phyloP scores from a whole-genome alignment of 2,797 vertebrate genomes.

The Anguilla obscura region DNA sequence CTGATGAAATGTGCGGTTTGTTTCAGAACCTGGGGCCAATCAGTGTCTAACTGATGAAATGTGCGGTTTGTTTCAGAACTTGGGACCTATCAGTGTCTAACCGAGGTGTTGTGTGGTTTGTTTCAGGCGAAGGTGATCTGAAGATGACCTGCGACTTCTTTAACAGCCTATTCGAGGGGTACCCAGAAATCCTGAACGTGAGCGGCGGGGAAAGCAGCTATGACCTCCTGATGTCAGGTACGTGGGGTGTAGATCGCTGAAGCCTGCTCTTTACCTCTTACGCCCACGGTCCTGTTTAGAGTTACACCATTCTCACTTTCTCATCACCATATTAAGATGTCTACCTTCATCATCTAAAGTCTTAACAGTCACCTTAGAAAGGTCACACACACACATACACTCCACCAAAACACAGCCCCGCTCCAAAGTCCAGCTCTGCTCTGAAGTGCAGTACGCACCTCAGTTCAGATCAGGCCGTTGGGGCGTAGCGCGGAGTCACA shows the following conservation, averaged over 20 bases:
- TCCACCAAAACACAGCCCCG: neutral
- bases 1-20: no score
- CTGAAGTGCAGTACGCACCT: no score
- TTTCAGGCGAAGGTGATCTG: slow-evolving; percentile 57
- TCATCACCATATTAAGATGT: neutral
- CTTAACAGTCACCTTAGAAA: neutral
- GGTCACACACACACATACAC: neutral
- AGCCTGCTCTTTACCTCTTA: neutral
- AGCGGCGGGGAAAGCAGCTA: slow-evolving; percentile 23
- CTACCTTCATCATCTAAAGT: neutral
- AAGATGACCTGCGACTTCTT: slow-evolving; percentile 70
- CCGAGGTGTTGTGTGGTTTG: neutral
- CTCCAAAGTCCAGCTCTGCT: neutral
- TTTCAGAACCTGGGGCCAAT: no score
- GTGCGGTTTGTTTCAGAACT: no score
- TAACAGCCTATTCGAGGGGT: slow-evolving; percentile 65
- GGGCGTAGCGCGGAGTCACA: no score
- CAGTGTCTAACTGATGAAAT: no score
- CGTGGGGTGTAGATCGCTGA: neutral
- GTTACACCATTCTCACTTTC: neutral
- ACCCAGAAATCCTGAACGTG: slow-evolving; percentile 58
- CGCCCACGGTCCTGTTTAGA: no score
- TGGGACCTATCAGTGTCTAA: neutral
- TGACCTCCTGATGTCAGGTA: slow-evolving; percentile 19
- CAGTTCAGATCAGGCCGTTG: neutral